Evolutionary conservation across 2,113 vertebrate species (phyloP).

Genomic region (Delphinapterus leucas): DNA sequence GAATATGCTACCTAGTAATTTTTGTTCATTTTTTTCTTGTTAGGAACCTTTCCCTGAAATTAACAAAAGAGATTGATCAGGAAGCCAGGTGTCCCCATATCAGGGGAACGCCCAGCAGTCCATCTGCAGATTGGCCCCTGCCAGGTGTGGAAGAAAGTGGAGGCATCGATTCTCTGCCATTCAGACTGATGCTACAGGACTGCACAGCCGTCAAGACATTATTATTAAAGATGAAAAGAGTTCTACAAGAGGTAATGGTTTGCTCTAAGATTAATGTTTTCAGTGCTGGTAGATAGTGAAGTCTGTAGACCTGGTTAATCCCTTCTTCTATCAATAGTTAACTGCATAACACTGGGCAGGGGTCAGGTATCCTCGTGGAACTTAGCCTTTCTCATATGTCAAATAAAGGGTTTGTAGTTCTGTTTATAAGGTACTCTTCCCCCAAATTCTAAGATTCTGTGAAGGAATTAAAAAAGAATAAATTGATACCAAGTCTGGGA

Average conservation of each 20-base stretch:
- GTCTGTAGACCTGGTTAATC: background rate
- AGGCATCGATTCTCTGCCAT: constrained; percentile 91
- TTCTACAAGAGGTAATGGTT: constrained; percentile 94
- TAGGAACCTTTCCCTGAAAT: constrained; percentile 85
- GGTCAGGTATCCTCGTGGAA: background rate
- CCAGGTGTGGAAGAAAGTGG: constrained; percentile 87
- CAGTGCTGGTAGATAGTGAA: background rate
- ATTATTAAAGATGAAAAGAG: constrained; percentile 93
- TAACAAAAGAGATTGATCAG: constrained; percentile 83
- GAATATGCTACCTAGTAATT: background rate
- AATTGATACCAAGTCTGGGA: background rate
- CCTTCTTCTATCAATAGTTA: background rate
- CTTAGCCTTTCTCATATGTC: background rate
- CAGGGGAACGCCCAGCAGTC: constrained; percentile 80
- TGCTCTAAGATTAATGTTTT: constrained; percentile 34
- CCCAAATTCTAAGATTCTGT: background rate
- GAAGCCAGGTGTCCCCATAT: constrained; percentile 78
- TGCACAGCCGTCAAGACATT: constrained; percentile 96
- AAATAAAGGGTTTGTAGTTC: background rate
- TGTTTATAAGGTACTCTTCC: background rate
- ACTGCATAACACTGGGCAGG: background rate
- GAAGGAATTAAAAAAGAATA: background rate
- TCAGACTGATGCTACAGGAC: constrained; percentile 96
- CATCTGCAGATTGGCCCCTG: constrained; percentile 86
- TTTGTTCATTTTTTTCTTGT: constrained; percentile 17